These are phyloP conservation scores for Callosobruchus maculatus DNA, from an alignment of 2,888 invertebrate genomes.

Conservation along the genomic window DNA sequence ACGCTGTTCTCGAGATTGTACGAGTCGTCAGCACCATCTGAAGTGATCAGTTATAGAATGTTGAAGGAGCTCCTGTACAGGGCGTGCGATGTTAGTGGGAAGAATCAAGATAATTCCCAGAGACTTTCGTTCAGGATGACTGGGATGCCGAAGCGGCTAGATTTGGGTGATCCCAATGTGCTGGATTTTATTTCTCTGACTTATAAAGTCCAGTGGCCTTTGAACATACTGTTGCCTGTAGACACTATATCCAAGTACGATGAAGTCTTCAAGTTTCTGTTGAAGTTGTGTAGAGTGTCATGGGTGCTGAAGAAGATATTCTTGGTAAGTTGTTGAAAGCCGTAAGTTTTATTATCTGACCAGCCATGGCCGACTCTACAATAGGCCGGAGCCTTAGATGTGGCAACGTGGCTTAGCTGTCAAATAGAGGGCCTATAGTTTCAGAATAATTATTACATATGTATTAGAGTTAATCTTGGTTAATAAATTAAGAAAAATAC, in stretches of 20 bases:
- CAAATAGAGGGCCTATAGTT: no score
- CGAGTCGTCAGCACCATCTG: slow-evolving; percentile 61
- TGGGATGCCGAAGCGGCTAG: slow-evolving; percentile 60
- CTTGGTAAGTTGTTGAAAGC: slow-evolving; percentile 55
- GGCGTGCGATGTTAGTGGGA: slow-evolving; percentile 65
- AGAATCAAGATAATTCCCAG: slow-evolving; percentile 58
- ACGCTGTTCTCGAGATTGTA: slow-evolving; percentile 66
- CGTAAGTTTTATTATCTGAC: no score
- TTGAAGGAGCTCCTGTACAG: slow-evolving; percentile 64
- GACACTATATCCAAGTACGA: slow-evolving; percentile 68
- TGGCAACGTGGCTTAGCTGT: no score
- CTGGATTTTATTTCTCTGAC: slow-evolving; percentile 65
- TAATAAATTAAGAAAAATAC: no score
- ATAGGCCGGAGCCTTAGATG: no score
- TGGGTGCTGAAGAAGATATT: slow-evolving; percentile 72
- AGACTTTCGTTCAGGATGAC: slow-evolving; percentile 62
- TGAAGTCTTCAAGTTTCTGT: slow-evolving; percentile 70
- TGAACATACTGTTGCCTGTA: slow-evolving; percentile 71
- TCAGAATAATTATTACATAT: no score
- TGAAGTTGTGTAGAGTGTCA: slow-evolving; percentile 72
- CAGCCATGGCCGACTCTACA: no score
- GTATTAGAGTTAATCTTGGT: no score
- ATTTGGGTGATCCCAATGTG: slow-evolving; percentile 63
- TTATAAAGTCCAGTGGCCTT: slow-evolving; percentile 68
- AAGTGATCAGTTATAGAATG: slow-evolving; percentile 66